Conservation (phyloP, 2,797 vertebrate genomes). For the Coluber constrictor region DNA sequence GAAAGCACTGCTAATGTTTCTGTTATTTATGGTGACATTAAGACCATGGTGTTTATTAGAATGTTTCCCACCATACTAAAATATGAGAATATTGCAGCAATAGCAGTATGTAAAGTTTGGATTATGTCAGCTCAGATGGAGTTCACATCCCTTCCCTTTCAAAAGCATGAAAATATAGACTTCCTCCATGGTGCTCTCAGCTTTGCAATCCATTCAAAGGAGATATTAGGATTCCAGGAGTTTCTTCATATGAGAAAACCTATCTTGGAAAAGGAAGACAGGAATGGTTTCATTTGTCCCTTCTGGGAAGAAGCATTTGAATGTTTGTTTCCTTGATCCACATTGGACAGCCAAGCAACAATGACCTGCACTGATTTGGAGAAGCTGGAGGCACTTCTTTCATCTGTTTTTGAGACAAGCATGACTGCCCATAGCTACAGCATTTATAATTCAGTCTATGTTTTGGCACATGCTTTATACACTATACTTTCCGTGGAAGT, state of each 20-base stretch:
- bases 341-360: not conserved
- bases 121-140: not conserved
- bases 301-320: slow-evolving; percentile 10
- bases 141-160: not conserved
- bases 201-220: not conserved
- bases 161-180: not conserved
- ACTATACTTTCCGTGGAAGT: not conserved
- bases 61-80: not conserved
- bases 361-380: not conserved
- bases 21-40: not conserved
- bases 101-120: not conserved
- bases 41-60: not conserved
- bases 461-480: not conserved
- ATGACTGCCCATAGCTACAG: not conserved
- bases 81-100: not conserved
- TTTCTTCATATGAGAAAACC: not conserved
- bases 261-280: not conserved
- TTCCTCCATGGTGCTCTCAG: slow-evolving; percentile 3
- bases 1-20: not conserved
- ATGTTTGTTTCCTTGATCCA: not conserved
- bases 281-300: not conserved
- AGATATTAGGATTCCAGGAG: not conserved
- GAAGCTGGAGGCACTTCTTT: not conserved
- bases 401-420: not conserved
- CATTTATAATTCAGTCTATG: not conserved